Evolutionary conservation across 2,113 vertebrate genomes (phyloP), one percentile per base, ranked within the genome.

Genomic region (Notiomystis cincta): DNA sequence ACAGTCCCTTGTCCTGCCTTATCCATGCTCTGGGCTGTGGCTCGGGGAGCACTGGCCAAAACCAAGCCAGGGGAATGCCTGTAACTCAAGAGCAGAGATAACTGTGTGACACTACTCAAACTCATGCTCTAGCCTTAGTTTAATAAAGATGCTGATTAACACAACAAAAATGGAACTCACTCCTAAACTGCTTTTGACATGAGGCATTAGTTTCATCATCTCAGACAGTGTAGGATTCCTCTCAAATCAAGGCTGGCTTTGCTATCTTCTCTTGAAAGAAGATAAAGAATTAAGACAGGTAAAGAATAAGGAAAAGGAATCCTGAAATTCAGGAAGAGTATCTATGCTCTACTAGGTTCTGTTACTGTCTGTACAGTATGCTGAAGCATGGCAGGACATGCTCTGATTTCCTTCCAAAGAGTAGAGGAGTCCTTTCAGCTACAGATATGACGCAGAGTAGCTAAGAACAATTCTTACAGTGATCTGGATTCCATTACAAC

Each of bases 61-160:
- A 64, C 25, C 50, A 65, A 17, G 12, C 42, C 0, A 0, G 27
- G 24, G 33, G 21, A 37, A 79, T 0, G 1, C 7, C 71, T 61
- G 33, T 35, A 69, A 70, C 35, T 42, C 42, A 61, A 73, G 15
- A 54, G 62, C 33, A 73, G 30, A 77, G 35, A 5, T 33, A 86
- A 80, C 40, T 37, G 11, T 27, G 42, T 24, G 40, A 51, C 47
- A 40, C 25, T 53, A 48, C 53, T 79, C 62, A 48, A 70, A 69
- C 54, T 80, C 33, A 58, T 33, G 16, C 47, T 70, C 47, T 53
- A 69, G 45, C 31, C 60, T 58, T 33, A 58, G 33, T 58, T 73
- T 89, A 58, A 77, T 38, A 70, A 60, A 67, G 33, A 79, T 47
- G 19, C 5, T 70, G 37, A 80, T 73, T 58, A 86, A 79, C 8